phyloP scores from a whole-genome alignment of 2,113 vertebrate genomes.

The Pao palembangensis region DNA sequence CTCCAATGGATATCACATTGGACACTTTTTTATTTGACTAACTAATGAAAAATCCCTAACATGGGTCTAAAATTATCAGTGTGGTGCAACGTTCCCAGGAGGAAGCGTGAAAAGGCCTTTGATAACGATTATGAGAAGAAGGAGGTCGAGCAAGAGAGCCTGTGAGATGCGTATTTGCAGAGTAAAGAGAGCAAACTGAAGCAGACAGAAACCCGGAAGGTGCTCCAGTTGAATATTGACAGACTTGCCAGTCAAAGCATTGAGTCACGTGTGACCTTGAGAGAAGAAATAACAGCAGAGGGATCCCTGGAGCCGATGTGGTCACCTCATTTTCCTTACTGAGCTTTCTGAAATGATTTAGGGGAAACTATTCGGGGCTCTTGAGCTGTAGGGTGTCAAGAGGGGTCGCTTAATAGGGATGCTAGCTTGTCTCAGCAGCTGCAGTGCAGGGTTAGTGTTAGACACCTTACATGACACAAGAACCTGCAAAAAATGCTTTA shows the following conservation, averaged over 20 bases:
- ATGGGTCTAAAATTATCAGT: conserved; percentile 41
- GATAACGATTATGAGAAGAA: not conserved
- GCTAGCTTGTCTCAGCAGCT: conserved; percentile 7
- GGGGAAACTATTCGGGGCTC: conserved; percentile 58
- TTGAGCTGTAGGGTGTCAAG: conserved; percentile 34
- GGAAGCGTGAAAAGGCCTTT: not conserved
- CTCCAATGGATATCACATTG: conserved; percentile 54
- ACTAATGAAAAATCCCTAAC: conserved; percentile 46
- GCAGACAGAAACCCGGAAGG: conserved; percentile 27
- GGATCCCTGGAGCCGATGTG: conserved; percentile 70
- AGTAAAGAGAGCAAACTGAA: conserved; percentile 12
- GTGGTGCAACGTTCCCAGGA: conserved; percentile 17
- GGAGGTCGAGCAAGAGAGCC: not conserved
- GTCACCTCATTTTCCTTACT: conserved; percentile 66
- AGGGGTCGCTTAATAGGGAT: conserved; percentile 25
- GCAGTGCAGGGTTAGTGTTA: no score
- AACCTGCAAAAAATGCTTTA: no score
- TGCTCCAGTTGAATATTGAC: conserved; percentile 34
- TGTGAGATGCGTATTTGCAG: not conserved
- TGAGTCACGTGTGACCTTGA: conserved; percentile 66
- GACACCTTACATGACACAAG: no score
- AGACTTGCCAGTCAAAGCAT: conserved; percentile 64
- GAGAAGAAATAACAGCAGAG: conserved; percentile 64
- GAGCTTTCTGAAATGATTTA: conserved; percentile 67
- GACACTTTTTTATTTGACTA: conserved; percentile 61